Conservation (phyloP, 2,888 invertebrate species). For the Lysandra bellargus region DNA sequence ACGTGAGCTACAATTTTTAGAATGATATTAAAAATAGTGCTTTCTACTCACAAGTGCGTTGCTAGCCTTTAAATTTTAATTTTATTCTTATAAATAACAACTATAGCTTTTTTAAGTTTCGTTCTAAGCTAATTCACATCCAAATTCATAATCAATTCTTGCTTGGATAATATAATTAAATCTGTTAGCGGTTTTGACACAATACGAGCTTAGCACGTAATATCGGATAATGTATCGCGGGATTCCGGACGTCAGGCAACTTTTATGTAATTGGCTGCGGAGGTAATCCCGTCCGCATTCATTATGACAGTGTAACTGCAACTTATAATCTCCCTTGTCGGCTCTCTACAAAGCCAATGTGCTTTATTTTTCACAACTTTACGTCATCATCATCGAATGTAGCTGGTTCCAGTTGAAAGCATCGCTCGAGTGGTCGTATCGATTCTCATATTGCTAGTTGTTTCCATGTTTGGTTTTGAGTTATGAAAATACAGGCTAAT, state of each 20-base stretch:
- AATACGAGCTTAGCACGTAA: conserved; percentile 33
- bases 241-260: conserved; percentile 59
- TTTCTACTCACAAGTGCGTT: too few relatives aligned
- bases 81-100: too few relatives aligned
- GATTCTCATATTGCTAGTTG: too few relatives aligned
- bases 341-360: conserved; percentile 27
- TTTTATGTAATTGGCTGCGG: conserved; percentile 59
- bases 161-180: conserved; percentile 26
- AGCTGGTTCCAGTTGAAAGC: neutral
- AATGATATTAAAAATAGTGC: too few relatives aligned
- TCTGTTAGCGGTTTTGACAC: conserved; percentile 31
- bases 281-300: conserved; percentile 62
- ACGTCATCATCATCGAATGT: neutral
- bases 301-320: conserved; percentile 59
- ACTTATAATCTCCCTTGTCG: conserved; percentile 58
- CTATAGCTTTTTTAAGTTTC: neutral
- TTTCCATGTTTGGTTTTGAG: too few relatives aligned
- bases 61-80: too few relatives aligned
- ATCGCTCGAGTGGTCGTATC: neutral
- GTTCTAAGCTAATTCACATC: neutral
- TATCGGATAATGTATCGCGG: conserved; percentile 51
- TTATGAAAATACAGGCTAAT: too few relatives aligned
- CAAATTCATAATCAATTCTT: neutral
- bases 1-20: too few relatives aligned
- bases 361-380: conserved; percentile 20